Evolutionary conservation across 2,797 vertebrate species (phyloP).

Genomic region (Babyrousa celebensis): DNA sequence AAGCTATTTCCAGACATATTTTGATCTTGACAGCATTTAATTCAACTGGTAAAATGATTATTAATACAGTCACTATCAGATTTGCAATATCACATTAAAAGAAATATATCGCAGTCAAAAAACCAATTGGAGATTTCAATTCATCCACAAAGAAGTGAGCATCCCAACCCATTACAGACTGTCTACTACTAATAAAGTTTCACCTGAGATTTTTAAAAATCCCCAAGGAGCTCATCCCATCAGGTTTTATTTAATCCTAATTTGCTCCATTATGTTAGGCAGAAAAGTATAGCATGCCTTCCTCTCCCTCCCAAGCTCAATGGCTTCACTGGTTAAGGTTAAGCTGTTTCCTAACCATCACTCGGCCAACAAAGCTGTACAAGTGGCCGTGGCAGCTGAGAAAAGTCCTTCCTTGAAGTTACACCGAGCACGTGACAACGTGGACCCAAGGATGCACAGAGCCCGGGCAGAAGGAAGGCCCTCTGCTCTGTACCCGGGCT

Average conservation of each 20-base stretch:
- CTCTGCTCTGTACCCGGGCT: background rate
- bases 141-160: background rate
- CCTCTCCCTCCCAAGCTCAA: no score
- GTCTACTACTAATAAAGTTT: background rate
- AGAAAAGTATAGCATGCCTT: background rate
- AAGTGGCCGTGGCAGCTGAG: background rate
- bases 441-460: background rate
- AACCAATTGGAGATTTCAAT: background rate
- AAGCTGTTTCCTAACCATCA: background rate
- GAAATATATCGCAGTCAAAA: background rate
- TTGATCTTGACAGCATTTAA: background rate
- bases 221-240: background rate
- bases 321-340: background rate
- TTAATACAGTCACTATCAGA: background rate
- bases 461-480: background rate
- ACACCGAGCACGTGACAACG: background rate
- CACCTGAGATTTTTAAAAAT: background rate
- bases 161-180: background rate
- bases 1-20: conserved; percentile 3
- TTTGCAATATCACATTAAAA: background rate
- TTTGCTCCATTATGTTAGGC: background rate
- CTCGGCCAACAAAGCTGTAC: background rate
- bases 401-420: fast-evolving
- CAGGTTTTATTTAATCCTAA: background rate
- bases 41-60: background rate